Percentiles rank a stretch among this genome's conserved stretches.
phyloP scores from a whole-genome alignment of 2,797 vertebrate species.

The Adrianichthys oophorus region DNA sequence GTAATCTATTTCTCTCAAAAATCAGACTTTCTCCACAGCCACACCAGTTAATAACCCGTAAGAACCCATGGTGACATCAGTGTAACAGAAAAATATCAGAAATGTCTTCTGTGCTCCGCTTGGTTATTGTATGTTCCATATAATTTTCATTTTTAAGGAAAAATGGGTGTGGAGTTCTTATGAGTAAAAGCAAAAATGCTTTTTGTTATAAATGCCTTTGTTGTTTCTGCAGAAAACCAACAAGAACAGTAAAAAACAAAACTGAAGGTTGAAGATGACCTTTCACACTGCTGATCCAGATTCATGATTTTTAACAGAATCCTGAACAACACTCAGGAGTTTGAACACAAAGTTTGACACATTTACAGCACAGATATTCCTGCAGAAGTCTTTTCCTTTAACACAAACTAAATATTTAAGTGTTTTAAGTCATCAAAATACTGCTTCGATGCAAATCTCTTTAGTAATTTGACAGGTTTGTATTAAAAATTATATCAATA shows the following conservation, averaged over 20 bases:
- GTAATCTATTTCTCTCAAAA: slow-evolving; percentile 13
- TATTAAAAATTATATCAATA: background rate
- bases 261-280: slow-evolving; percentile 49
- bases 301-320: slow-evolving; percentile 50
- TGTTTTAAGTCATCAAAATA: slow-evolving; percentile 56
- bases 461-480: slow-evolving; percentile 30
- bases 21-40: slow-evolving; percentile 44
- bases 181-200: too few species aligned
- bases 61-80: too few species aligned
- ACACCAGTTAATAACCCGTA: too few species aligned
- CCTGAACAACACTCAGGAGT: slow-evolving; percentile 41
- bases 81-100: too few species aligned
- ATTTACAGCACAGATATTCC: too few species aligned
- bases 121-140: too few species aligned
- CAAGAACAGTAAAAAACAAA: slow-evolving; percentile 12
- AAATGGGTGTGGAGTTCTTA: too few species aligned
- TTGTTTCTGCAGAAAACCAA: slow-evolving; percentile 42
- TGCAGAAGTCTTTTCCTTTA: too few species aligned
- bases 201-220: slow-evolving; percentile 9
- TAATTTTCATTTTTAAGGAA: too few species aligned
- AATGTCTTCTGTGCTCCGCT: too few species aligned
- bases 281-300: slow-evolving; percentile 51
- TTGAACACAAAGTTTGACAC: too few species aligned
- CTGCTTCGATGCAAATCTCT: slow-evolving; percentile 48
- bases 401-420: slow-evolving; percentile 50